Base-by-base conservation (phyloP, 2,888 invertebrate genomes). In the Amphiduros pacificus region DNA sequence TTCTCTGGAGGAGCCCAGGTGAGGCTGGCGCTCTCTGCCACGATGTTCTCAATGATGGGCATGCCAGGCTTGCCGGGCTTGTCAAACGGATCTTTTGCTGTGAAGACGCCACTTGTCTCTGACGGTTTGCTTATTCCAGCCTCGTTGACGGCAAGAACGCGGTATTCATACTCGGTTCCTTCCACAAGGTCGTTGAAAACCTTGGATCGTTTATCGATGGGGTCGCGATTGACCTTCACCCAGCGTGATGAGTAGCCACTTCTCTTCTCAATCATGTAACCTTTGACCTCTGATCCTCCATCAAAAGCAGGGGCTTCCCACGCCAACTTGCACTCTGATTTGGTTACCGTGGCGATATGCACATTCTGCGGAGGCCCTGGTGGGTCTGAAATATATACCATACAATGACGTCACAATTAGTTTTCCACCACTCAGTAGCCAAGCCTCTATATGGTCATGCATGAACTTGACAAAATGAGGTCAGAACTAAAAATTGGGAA, bases 141-240 rank as follows among this genome's bases (percentile, higher is more conserved):
- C 53, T 73, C 73, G 64, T 83, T 83, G 60, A 77, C 80, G 11
- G 82, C 82, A 28, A 76, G 64, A 2, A 82, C 80, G 29, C 82
- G 66, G 73, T 80, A 81, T 62, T 80, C 76, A 63, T 82, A 82
- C 36, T 79, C 75, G 26, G 69, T 72, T 44, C 76, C 77, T 56
- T 82, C 81, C 0, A 77, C 63, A 20, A 82, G 71, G 61, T 81
- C 80, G 27, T 67, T 64, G 27, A 78, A 75, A 6, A 74, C 76
- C 65, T 68, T 76, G 40, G 71, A 72, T 11, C 74, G 74, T 57
- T 75, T 74, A 2, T 72, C 65, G 24, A 89, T 87, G 0, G 93
- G 93, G 66, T 93, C 92, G 74, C 90, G 92, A 83, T 92, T 95
- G 57, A 94, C 80, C 83, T 94, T 94, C 66, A 94, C 89, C 97